Conservation (phyloP, 2,113 vertebrate species). For the Chroicocephalus ridibundus region DNA sequence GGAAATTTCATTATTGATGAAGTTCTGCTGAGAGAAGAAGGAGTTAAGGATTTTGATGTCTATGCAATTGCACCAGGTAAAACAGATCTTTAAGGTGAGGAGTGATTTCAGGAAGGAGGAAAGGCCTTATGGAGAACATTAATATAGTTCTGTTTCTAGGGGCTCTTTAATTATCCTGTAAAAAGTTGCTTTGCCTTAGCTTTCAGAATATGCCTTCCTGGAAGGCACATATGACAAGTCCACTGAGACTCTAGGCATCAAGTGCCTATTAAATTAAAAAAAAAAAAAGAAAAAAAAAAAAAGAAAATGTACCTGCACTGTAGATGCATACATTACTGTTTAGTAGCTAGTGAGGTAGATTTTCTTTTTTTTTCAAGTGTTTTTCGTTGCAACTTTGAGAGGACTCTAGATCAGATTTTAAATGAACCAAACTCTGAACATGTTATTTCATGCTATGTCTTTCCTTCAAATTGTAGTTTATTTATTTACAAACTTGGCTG, state of each 20-base stretch:
- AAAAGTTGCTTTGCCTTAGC: not conserved
- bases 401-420: not conserved
- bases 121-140: not conserved
- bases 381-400: not conserved
- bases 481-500: not conserved
- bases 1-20: slow-evolving; percentile 95
- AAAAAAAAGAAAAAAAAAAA: not conserved
- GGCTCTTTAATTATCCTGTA: not conserved
- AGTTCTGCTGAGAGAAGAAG: slow-evolving; percentile 84
- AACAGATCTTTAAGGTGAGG: not conserved
- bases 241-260: not conserved
- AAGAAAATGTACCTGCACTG: not conserved
- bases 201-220: not conserved
- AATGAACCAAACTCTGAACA: not conserved
- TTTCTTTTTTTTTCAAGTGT: not conserved
- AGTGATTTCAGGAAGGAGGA: not conserved
- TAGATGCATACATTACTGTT: not conserved
- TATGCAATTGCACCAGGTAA: slow-evolving; percentile 94
- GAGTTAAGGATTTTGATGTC: slow-evolving; percentile 85
- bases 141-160: not conserved
- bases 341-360: not conserved
- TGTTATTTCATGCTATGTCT: not conserved
- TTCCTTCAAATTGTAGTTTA: not conserved
- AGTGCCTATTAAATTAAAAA: not conserved
- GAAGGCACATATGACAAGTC: not conserved